Percentiles rank a stretch among this genome's conserved stretches.
Evolutionary conservation across 64 coral and sea anemone genomes (phyloP).

Genomic region (Montipora sp.): DNA sequence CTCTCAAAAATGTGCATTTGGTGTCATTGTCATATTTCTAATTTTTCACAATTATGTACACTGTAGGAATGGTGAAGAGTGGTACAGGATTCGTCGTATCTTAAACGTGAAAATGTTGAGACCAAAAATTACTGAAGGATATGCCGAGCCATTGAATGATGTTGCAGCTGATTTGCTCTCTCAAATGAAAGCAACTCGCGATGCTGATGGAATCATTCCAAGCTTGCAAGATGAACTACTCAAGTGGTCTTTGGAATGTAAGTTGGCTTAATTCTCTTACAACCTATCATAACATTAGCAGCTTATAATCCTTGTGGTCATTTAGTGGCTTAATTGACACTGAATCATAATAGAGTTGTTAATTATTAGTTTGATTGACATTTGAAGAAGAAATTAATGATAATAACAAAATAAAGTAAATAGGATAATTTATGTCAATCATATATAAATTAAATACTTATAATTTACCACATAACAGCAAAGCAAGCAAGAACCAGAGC

Average conservation of each 20-base stretch:
- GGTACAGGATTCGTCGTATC: constrained; percentile 37
- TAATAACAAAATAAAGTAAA: too few relatives aligned
- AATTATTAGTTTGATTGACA: too few relatives aligned
- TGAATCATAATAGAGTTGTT: too few relatives aligned
- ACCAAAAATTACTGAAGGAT: constrained; percentile 59
- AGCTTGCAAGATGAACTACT: constrained; percentile 58
- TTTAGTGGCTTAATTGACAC: too few relatives aligned
- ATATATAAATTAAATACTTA: too few relatives aligned
- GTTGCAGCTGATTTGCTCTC: constrained; percentile 34
- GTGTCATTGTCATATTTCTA: neutral
- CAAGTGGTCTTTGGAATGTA: constrained; percentile 62
- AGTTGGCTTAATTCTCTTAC: neutral
- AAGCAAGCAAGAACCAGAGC: too few relatives aligned
- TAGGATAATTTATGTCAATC: too few relatives aligned
- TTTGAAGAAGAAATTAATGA: too few relatives aligned
- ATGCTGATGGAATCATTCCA: constrained; percentile 19
- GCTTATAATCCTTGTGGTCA: too few relatives aligned
- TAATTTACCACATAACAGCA: too few relatives aligned
- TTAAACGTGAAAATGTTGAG: constrained; percentile 65
- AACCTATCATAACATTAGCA: too few relatives aligned
- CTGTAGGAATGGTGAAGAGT: constrained; percentile 30
- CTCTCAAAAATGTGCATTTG: too few relatives aligned
- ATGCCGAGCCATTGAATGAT: constrained; percentile 30
- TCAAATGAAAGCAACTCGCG: neutral
- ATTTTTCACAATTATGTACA: neutral